These are phyloP conservation scores for Pristionchus maxplancki DNA, from an alignment of 2,888 invertebrate species.

Conservation along the genomic window DNA sequence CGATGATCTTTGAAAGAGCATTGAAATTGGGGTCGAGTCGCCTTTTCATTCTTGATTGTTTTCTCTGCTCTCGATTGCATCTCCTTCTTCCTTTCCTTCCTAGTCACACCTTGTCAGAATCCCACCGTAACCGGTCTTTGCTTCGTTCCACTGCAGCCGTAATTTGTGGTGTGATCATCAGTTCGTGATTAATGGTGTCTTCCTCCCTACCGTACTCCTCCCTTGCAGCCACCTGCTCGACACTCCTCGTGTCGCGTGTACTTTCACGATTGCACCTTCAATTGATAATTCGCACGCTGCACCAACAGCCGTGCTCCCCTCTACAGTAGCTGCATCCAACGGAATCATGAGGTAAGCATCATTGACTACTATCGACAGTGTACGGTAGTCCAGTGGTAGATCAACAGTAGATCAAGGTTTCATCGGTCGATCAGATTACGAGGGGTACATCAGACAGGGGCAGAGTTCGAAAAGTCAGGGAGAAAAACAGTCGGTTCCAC, in stretches of 20 bases:
- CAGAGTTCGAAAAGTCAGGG: conserved; percentile 21
- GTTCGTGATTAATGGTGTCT: neutral
- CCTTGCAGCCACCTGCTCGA: neutral
- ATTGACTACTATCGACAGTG: neutral
- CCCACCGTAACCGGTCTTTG: conserved; percentile 11
- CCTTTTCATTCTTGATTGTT: conserved; percentile 39
- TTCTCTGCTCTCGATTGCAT: conserved; percentile 1
- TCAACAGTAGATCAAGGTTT: neutral
- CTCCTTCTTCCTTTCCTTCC: neutral
- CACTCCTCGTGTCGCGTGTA: conserved; percentile 40
- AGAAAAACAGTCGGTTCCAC: neutral
- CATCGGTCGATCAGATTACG: neutral
- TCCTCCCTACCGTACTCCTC: neutral
- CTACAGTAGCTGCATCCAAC: neutral
- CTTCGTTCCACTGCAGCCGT: neutral
- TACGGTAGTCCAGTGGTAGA: neutral
- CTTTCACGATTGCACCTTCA: conserved; percentile 44
- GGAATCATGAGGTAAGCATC: conserved; percentile 20
- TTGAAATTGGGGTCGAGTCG: neutral
- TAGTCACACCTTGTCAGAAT: conserved; percentile 30
- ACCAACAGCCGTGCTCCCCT: neutral
- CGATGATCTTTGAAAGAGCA: conserved; percentile 39
- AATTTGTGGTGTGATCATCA: neutral
- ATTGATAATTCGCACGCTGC: conserved; percentile 34
- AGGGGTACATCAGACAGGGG: neutral